phyloP scores from a whole-genome alignment of 2,888 invertebrate species.

The Malthinus flaveolus region DNA sequence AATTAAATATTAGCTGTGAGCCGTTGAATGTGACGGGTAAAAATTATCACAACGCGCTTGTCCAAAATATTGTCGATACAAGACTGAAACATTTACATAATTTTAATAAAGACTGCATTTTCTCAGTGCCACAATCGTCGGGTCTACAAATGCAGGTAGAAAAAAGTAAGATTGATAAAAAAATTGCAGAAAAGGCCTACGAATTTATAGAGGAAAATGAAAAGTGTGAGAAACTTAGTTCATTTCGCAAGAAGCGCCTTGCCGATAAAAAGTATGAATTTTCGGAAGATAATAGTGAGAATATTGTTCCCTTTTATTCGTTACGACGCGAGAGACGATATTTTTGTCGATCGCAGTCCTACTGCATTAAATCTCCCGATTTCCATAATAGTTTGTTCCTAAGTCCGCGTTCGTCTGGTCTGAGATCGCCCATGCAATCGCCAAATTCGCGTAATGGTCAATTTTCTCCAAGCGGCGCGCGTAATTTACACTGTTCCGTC shows the following conservation, averaged over 20 bases:
- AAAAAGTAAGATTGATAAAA: constrained; percentile 53
- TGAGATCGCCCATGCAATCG: constrained; percentile 53
- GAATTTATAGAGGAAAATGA: constrained; percentile 85
- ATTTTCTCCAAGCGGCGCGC: constrained; percentile 48
- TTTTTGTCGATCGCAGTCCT: constrained; percentile 45
- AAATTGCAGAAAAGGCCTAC: constrained; percentile 74
- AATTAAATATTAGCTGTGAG: constrained; percentile 55
- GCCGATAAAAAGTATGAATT: constrained; percentile 94
- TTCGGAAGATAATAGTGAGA: constrained; percentile 74
- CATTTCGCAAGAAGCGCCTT: constrained; percentile 79
- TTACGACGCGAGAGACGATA: constrained; percentile 55
- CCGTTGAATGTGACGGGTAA: constrained; percentile 55
- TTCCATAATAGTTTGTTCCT: constrained; percentile 47
- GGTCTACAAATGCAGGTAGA: constrained; percentile 41
- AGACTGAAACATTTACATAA: constrained; percentile 50
- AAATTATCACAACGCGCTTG: constrained; percentile 53
- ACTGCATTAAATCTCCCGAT: constrained; percentile 50
- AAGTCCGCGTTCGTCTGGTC: constrained; percentile 48
- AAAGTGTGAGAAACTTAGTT: constrained; percentile 84
- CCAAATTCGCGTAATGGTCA: constrained; percentile 52
- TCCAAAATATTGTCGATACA: constrained; percentile 52
- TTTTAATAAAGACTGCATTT: constrained; percentile 47
- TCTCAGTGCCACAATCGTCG: constrained; percentile 49
- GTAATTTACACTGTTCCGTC: constrained; percentile 48
- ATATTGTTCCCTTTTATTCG: constrained; percentile 68